phyloP scores from a whole-genome alignment of 2,113 vertebrate species.

The Hiodon alosoides region DNA sequence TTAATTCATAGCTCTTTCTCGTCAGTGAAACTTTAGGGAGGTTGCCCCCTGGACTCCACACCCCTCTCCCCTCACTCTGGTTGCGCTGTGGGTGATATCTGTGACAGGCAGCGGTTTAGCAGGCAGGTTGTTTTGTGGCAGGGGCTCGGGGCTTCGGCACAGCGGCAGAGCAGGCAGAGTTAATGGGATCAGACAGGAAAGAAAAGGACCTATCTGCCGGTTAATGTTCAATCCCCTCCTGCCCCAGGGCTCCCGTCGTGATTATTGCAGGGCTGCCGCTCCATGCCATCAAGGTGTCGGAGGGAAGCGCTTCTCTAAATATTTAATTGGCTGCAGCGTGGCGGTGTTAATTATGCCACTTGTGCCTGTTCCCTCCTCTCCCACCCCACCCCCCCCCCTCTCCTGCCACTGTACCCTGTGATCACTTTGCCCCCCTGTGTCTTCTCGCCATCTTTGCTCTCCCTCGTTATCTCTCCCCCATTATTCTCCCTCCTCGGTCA shows the following conservation, averaged over 20 bases:
- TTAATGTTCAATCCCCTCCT: constrained; percentile 62
- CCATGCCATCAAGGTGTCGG: constrained; percentile 58
- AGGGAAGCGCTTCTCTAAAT: constrained; percentile 63
- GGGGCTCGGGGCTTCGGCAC: constrained; percentile 19
- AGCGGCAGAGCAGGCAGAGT: constrained; percentile 47
- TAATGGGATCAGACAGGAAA: constrained; percentile 58
- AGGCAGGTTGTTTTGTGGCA: not conserved
- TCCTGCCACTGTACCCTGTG: not conserved
- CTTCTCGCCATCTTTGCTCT: constrained; percentile 15
- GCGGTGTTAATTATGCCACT: constrained; percentile 57
- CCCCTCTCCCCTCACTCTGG: not conserved
- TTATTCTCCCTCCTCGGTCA: constrained; percentile 23
- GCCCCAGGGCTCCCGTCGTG: constrained; percentile 46
- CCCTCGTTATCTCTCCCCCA: constrained; percentile 27
- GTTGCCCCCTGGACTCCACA: no score
- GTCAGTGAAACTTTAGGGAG: no score
- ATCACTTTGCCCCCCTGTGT: constrained; percentile 8
- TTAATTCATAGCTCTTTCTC: no score
- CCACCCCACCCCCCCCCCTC: not conserved
- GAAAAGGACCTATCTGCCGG: constrained; percentile 49
- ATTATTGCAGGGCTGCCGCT: constrained; percentile 56
- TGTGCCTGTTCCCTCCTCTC: constrained; percentile 4
- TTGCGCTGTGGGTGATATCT: not conserved
- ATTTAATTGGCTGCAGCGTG: constrained; percentile 68
- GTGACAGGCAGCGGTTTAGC: constrained; percentile 12